Evolutionary conservation across 2,797 vertebrate species (phyloP).

Genomic region (Malurus splendens): DNA sequence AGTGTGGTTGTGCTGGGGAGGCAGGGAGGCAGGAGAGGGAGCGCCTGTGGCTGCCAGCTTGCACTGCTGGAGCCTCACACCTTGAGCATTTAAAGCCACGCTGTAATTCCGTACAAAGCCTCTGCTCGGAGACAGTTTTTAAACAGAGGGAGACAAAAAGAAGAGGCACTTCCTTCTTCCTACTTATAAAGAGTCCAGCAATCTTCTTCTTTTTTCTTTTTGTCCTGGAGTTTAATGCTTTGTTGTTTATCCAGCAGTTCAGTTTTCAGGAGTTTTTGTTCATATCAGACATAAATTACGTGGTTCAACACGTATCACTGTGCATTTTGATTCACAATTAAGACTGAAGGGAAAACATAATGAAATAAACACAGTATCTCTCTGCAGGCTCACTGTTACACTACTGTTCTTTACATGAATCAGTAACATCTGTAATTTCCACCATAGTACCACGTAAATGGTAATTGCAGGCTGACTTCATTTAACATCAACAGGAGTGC

Average conservation of each 20-base stretch:
- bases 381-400: constrained; percentile 66
- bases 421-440: constrained; percentile 62
- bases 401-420: constrained; percentile 66
- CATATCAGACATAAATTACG: constrained; percentile 49
- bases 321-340: constrained; percentile 65
- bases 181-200: neutral
- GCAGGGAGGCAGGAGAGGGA: neutral
- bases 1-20: neutral
- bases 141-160: neutral
- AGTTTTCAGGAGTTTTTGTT: constrained; percentile 27
- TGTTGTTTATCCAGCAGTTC: constrained; percentile 14
- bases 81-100: neutral
- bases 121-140: neutral
- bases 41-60: neutral
- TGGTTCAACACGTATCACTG: constrained; percentile 50
- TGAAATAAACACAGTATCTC: constrained; percentile 58
- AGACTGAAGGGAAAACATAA: constrained; percentile 61
- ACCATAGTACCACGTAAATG: constrained; percentile 47
- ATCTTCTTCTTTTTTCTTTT: neutral
- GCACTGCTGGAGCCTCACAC: neutral
- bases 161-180: neutral
- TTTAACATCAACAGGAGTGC: constrained; percentile 67
- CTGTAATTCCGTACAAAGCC: neutral
- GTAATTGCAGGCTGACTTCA: constrained; percentile 68
- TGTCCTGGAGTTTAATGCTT: constrained; percentile 13